phyloP scores from a whole-genome alignment of 2,113 vertebrate species.

The Coturnix japonica region DNA sequence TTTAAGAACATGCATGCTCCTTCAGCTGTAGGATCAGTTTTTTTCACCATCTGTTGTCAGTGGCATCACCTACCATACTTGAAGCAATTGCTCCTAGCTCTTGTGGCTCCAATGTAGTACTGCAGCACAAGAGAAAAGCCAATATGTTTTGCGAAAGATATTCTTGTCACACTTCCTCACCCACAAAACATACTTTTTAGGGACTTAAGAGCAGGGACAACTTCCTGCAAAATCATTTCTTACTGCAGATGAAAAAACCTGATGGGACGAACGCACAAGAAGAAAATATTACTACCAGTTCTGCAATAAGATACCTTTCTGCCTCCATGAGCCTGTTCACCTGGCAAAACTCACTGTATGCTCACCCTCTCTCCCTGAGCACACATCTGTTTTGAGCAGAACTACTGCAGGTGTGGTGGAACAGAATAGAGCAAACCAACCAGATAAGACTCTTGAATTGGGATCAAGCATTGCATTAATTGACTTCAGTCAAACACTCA shows the following conservation, averaged over 20 bases:
- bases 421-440: background rate
- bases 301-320: background rate
- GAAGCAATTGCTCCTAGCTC: background rate
- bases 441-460: background rate
- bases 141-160: background rate
- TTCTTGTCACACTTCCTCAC: background rate
- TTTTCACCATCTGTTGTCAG: background rate
- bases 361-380: background rate
- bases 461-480: background rate
- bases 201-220: background rate
- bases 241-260: background rate
- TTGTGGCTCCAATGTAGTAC: background rate
- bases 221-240: background rate
- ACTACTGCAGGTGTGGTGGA: background rate
- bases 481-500: background rate
- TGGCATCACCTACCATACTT: background rate
- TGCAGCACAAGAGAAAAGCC: background rate
- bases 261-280: background rate
- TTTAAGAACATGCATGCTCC: accelerated
- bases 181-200: too few relatives aligned
- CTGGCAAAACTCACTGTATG: background rate
- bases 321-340: background rate
- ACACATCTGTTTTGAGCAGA: background rate
- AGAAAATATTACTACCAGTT: background rate
- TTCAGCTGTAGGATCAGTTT: background rate